phyloP scores from a whole-genome alignment of 2,797 vertebrate species.

The Corythornis leucogaster region DNA sequence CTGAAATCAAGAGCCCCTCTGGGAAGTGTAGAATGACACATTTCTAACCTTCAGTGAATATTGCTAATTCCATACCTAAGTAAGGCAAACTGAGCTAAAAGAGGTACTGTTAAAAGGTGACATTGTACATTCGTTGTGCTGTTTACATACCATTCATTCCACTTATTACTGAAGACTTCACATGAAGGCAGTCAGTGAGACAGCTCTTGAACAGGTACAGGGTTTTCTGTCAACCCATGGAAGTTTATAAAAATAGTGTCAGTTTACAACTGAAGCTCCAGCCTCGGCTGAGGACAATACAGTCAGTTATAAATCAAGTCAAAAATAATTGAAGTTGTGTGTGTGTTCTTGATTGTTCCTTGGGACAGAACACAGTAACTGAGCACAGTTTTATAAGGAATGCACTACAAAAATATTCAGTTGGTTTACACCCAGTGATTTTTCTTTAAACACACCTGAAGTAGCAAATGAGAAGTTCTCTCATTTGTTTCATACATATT shows the following conservation, averaged over 20 bases:
- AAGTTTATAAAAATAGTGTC: constrained; percentile 5
- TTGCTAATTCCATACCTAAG: not conserved
- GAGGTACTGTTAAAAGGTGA: constrained; percentile 6
- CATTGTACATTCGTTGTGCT: constrained; percentile 16
- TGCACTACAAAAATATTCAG: not conserved
- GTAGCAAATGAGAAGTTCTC: not conserved
- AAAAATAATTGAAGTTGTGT: not conserved
- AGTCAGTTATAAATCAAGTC: not conserved
- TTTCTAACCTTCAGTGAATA: not conserved
- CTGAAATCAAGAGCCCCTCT: not conserved
- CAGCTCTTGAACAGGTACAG: not conserved
- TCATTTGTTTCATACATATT: not conserved
- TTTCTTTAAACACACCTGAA: not conserved
- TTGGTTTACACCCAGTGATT: not conserved
- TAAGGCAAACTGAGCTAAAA: not conserved
- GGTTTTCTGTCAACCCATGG: not conserved
- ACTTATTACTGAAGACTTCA: constrained; percentile 1
- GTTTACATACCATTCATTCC: constrained; percentile 52
- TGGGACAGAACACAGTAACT: not conserved
- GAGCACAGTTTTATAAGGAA: not conserved
- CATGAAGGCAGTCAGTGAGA: not conserved
- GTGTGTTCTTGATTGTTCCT: not conserved
- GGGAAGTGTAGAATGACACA: not conserved
- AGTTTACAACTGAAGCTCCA: not conserved
- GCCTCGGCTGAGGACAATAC: not conserved